Evolutionary conservation across 2,113 vertebrate genomes (phyloP), one percentile per base, ranked within the genome.

Genomic region (Oreocharis arfaki): DNA sequence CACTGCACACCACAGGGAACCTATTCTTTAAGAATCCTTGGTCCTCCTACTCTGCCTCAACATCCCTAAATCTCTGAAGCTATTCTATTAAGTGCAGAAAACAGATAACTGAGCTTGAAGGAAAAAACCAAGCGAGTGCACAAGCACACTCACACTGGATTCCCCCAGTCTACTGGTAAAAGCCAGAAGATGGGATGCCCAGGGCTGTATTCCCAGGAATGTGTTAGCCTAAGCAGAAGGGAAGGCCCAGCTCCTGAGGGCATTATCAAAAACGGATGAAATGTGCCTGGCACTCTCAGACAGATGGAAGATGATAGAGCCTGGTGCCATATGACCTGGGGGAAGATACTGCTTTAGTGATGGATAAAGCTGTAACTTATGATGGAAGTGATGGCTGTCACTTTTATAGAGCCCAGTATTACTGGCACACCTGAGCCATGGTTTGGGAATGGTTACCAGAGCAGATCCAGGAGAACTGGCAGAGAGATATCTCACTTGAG

Each of bases 51-150:
- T 67, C 15, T 32, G 59, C 28, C 7, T 76, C 73, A 67, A n/a
- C 33, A 28, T 10, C 11, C 13, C 35, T 46, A 32, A 53, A 73
- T 20, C 37, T 81, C 55, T 47, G 33, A 73, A 56, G 55, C 30
- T 60, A 16, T 60, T 78, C 41, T 69, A 35, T 21, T 84, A 24
- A 37, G 41, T 30, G 50, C 44, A 89, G 33, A 84, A 59, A 81
- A 69, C 7, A n/a, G 19, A 0, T 19, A 59, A 46, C 33, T 13
- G 7, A 92, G 28, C 27, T 37, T 57, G 26, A 75, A 56, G n/a
- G 16, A 27, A 24, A 32, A 80, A 76, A 19, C 5, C 12, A 15
- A 13, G 41, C 0, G 3, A 18, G 30, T 3, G 0, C 30, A 56
- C 21, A 70, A 67, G 32, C 39, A 61, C 5, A 22, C 20, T 35